These are phyloP conservation scores for Myocastor coypus DNA, from an alignment of 2,113 vertebrate species.

Conservation along the genomic window DNA sequence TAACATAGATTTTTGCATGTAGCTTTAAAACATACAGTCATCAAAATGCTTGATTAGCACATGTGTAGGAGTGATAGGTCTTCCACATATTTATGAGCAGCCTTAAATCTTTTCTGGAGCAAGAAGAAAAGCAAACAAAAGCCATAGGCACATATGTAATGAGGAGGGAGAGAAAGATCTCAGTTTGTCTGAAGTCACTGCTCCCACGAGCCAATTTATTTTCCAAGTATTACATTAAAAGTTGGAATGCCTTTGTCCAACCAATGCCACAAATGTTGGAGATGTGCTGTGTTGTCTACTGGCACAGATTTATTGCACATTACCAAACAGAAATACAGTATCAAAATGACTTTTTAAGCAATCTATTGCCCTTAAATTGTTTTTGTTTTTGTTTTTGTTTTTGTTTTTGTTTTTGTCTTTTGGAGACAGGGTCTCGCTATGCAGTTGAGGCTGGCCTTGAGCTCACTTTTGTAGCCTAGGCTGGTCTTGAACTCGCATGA, in stretches of 20 bases:
- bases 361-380: neutral
- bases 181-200: conserved; percentile 23
- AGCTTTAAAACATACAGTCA: conserved; percentile 62
- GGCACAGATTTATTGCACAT: neutral
- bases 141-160: conserved; percentile 65
- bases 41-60: conserved; percentile 31
- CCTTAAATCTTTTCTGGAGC: conserved; percentile 70
- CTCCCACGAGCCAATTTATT: conserved; percentile 13
- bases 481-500: no score
- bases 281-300: neutral
- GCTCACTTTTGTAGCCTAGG: no score
- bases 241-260: neutral
- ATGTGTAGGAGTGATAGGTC: conserved; percentile 59
- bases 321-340: neutral
- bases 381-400: no score
- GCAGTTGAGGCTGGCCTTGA: no score
- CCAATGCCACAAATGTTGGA: neutral
- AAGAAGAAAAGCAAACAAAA: conserved; percentile 72
- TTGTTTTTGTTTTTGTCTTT: no score
- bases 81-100: conserved; percentile 71
- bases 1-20: conserved; percentile 47
- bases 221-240: conserved; percentile 1
- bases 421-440: no score
- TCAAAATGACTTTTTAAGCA: neutral
- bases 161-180: conserved; percentile 53